A percentile compares a stretch with the other conserved stretches of the same genome.
phyloP scores from a whole-genome alignment of 2,113 vertebrate species.

The Narcine bancroftii region DNA sequence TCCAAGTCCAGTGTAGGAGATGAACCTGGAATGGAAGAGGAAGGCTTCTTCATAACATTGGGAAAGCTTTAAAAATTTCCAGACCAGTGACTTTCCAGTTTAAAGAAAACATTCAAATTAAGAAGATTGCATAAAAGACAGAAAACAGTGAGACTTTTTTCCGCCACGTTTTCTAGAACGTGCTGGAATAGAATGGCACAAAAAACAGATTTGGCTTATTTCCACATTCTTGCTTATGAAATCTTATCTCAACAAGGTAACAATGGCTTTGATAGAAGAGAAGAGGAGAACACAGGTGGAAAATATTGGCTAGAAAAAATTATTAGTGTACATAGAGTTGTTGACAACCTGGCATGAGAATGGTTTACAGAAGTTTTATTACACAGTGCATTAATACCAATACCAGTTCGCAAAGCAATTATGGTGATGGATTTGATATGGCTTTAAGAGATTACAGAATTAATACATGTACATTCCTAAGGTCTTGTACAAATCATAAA shows the following conservation, averaged over 20 bases:
- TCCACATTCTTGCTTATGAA: neutral
- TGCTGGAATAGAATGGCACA: neutral
- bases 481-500: neutral
- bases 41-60: too few relatives aligned
- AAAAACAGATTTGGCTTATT: neutral
- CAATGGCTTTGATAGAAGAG: neutral
- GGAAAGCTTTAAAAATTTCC: too few relatives aligned
- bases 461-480: neutral
- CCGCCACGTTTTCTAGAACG: too few relatives aligned
- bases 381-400: neutral
- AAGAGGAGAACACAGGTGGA: neutral
- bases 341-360: neutral
- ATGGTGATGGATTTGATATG: constrained; percentile 4
- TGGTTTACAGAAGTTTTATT: constrained; percentile 10
- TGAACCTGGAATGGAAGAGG: too few relatives aligned
- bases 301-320: neutral
- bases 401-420: neutral
- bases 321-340: neutral
- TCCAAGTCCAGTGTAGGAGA: too few relatives aligned
- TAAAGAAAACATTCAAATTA: too few relatives aligned
- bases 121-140: too few relatives aligned
- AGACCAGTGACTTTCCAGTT: too few relatives aligned
- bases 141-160: too few relatives aligned
- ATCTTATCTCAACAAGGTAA: neutral
- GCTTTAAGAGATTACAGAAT: constrained; percentile 3